Conservation (phyloP, 2,888 invertebrate genomes). For the Macrophya annulata region DNA sequence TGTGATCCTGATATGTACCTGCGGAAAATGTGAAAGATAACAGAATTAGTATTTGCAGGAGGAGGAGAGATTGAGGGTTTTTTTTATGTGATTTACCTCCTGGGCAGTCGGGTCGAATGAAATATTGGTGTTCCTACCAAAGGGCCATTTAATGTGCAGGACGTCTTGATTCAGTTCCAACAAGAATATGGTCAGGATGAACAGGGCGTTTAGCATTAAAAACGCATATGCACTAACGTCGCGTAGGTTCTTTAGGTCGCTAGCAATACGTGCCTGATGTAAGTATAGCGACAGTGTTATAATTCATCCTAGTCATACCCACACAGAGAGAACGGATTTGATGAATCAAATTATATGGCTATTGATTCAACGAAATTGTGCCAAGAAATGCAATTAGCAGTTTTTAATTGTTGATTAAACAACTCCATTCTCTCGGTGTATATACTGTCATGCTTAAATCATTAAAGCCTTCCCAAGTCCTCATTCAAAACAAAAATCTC, state of each 20-base stretch:
- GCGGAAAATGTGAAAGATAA: slow-evolving; percentile 64
- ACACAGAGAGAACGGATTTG: background rate
- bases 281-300: background rate
- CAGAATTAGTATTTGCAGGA: background rate
- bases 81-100: slow-evolving; percentile 72
- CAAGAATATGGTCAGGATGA: slow-evolving; percentile 84
- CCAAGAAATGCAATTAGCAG: background rate
- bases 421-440: background rate
- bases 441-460: too few species aligned
- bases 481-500: background rate
- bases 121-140: slow-evolving; percentile 80
- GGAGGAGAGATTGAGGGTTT: background rate
- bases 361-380: background rate
- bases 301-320: background rate
- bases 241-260: slow-evolving; percentile 81
- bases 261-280: slow-evolving; percentile 76
- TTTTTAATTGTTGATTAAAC: background rate
- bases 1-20: slow-evolving; percentile 78
- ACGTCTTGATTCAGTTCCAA: slow-evolving; percentile 84
- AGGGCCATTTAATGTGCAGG: slow-evolving; percentile 83
- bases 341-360: background rate
- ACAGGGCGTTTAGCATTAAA: slow-evolving; percentile 86
- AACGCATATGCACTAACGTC: slow-evolving; percentile 83
- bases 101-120: slow-evolving; percentile 75
- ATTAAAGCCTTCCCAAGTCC: too few species aligned